Base-by-base conservation (phyloP, 2,797 vertebrate genomes). In the Lithobates sylvaticus region DNA sequence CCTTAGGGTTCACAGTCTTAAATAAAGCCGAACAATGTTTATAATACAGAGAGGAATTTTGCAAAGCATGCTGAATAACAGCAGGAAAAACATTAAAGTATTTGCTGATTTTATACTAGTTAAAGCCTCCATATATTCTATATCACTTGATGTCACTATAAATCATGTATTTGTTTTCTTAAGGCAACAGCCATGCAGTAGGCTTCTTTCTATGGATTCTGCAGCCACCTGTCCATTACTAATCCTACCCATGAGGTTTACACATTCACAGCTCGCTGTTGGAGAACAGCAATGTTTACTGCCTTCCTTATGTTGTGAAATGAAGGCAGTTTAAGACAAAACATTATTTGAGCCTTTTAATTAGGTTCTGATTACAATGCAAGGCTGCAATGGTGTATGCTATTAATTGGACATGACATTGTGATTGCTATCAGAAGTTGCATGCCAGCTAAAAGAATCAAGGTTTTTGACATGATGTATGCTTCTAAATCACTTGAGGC, bases 161-260 rank as follows among this genome's bases (percentile, higher is more conserved):
- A 86, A 81, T 85, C 84, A 85, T 85, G 50, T 81, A 81, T 85
- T 80, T 85, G 71, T 86, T 86, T 69, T 86, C 67, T 76, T 81
- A 80, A 76, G 64, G 72, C 84, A 86, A 81, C 84, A 81, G 84
- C 81, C 78, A 69, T 69, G 44, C 64, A 81, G 44, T n/a, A 44
- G 42, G 32, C 54, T 85, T 81, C 78, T 72, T 61, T 76, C 78
- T 69, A 67, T 75, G 79, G 72, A 81, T 81, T 75, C 34, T 76
- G 64, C 44, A 69, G 34, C 78, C 84, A 86, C 84, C 84, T 86
- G 84, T 86, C 69, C 78, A 81, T 61, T 76, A 76, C 84, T 86
- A 81, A 86, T 86, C 84, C 84, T 86, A 76, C 78, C 84, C 84
- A 80, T 76, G 84, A 86, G 84, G 79, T 27, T 81, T 58, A 64